phyloP scores from a whole-genome alignment of 2,113 vertebrate species.

The Setophaga coronata region DNA sequence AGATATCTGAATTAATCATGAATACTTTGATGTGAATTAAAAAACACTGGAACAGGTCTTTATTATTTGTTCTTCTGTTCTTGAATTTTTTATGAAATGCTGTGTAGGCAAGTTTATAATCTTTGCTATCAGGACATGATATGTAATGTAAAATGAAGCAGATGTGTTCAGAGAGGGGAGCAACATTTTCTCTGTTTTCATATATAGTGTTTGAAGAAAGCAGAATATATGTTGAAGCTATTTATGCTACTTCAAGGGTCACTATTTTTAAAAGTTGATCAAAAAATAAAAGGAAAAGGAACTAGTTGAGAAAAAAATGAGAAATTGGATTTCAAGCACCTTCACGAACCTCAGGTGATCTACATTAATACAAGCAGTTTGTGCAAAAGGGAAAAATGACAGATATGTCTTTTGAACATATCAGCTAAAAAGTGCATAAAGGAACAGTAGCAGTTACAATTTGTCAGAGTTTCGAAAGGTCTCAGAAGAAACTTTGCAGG shows the following conservation, averaged over 20 bases:
- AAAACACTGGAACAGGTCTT: neutral
- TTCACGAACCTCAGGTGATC: neutral
- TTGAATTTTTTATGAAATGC: constrained; percentile 52
- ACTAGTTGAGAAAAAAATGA: neutral
- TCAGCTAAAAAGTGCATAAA: neutral
- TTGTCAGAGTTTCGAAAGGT: neutral
- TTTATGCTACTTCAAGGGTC: neutral
- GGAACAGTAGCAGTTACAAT: neutral
- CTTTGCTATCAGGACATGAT: neutral
- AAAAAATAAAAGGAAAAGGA: neutral
- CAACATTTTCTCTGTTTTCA: neutral
- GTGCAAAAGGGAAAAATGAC: neutral
- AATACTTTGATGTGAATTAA: constrained; percentile 10
- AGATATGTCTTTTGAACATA: neutral
- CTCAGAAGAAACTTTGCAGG: neutral
- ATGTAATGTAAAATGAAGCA: neutral
- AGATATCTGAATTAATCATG: constrained; percentile 41
- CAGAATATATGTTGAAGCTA: neutral
- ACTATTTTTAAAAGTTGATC: neutral
- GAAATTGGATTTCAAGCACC: neutral
- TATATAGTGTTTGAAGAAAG: neutral
- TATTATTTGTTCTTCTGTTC: constrained; percentile 28
- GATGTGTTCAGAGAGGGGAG: neutral
- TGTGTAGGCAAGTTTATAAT: constrained; percentile 25
- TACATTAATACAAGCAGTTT: neutral